Conservation (phyloP, 64 coral and sea anemone genomes). For the Astreopora myriophthalma region DNA sequence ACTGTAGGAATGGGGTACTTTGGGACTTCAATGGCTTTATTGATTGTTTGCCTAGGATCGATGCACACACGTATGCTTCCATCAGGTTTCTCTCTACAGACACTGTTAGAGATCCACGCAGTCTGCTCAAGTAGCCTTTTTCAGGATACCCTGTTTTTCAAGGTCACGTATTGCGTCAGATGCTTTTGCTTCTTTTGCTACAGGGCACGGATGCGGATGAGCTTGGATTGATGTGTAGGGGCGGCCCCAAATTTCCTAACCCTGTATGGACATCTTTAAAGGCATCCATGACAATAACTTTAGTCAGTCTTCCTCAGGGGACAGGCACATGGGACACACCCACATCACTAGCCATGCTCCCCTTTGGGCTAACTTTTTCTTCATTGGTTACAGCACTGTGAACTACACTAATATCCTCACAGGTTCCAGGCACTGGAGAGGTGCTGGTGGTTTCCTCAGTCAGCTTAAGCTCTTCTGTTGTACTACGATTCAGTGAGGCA, state of each 20-base stretch:
- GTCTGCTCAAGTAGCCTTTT: constrained; percentile 35
- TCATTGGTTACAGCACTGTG: not conserved
- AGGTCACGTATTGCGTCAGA: too few species aligned
- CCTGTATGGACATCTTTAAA: too few species aligned
- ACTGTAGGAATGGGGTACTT: too few species aligned
- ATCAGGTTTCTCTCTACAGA: constrained; percentile 64
- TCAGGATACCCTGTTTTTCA: constrained; percentile 39
- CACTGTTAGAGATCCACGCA: constrained; percentile 55
- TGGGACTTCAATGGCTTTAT: not conserved
- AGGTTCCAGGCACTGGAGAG: too few species aligned
- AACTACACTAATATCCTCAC: not conserved
- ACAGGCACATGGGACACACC: constrained; percentile 26
- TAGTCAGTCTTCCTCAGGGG: constrained; percentile 36
- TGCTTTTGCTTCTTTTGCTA: constrained; percentile 52
- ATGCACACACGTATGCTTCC: constrained; percentile 69
- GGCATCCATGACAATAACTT: too few species aligned
- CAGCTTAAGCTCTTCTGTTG: not conserved
- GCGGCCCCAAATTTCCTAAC: too few species aligned
- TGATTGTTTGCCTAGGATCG: constrained; percentile 37
- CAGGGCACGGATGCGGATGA: constrained; percentile 51
- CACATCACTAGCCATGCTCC: too few species aligned
- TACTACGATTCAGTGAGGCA: not conserved
- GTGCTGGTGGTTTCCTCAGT: not conserved
- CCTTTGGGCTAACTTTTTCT: not conserved
- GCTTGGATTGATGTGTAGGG: constrained; percentile 42